phyloP scores from a whole-genome alignment of 2,888 invertebrate genomes.

The Anodontia alba region DNA sequence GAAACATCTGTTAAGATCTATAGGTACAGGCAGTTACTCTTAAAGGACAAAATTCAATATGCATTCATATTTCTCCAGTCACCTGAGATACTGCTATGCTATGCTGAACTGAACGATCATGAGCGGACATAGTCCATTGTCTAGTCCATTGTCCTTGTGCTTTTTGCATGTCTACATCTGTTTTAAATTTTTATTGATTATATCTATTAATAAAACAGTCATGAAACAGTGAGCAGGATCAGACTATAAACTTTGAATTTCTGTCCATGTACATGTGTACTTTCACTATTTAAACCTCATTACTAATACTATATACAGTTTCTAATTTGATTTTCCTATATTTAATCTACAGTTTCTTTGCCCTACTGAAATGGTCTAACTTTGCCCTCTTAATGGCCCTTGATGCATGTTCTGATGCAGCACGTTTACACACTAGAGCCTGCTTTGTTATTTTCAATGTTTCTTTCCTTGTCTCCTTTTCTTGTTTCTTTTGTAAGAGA shows the following conservation, averaged over 20 bases:
- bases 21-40: too few species aligned
- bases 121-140: too few species aligned
- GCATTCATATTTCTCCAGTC: too few species aligned
- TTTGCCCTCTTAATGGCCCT: neutral
- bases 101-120: too few species aligned
- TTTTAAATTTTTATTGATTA: neutral
- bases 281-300: too few species aligned
- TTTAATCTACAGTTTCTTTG: neutral
- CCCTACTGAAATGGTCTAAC: neutral
- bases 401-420: neutral
- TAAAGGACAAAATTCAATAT: too few species aligned
- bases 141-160: too few species aligned
- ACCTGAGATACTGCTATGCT: too few species aligned
- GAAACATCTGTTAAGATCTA: too few species aligned
- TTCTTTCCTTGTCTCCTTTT: neutral
- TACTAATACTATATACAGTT: neutral
- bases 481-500: neutral
- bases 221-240: neutral
- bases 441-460: neutral
- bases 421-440: neutral
- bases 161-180: too few species aligned
- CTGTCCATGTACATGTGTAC: neutral
- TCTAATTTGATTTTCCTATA: neutral
- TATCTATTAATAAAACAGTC: neutral
- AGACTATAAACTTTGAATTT: neutral